A percentile compares a stretch with the other conserved stretches of the same genome.
phyloP scores from a whole-genome alignment of 2,888 invertebrate species.

The Cataglyphis albicans region DNA sequence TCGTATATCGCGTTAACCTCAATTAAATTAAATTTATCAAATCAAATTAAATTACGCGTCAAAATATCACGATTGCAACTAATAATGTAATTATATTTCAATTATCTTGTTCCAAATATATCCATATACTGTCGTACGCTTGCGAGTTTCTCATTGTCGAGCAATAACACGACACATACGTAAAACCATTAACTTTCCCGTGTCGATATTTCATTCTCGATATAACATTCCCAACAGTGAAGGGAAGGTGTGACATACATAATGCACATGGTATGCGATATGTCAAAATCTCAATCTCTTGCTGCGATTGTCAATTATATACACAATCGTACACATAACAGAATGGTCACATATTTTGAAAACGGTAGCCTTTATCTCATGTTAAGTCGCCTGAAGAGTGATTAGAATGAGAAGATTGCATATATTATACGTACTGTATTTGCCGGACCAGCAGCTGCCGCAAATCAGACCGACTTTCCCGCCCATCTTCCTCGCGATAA shows the following conservation, averaged over 20 bases:
- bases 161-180: neutral
- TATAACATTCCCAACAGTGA: constrained; percentile 34
- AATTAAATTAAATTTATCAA: constrained; percentile 10
- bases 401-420: neutral
- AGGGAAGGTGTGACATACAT: constrained; percentile 34
- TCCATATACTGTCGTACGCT: neutral
- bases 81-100: constrained; percentile 42
- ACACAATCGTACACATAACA: neutral
- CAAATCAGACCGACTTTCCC: constrained; percentile 85
- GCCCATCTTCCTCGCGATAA: constrained; percentile 79
- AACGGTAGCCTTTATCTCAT: neutral
- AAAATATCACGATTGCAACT: constrained; percentile 6
- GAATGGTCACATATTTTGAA: neutral
- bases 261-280: constrained; percentile 18
- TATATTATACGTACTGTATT: constrained; percentile 81
- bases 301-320: neutral
- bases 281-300: neutral
- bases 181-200: constrained; percentile 2
- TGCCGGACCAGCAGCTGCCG: constrained; percentile 85
- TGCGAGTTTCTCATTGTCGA: constrained; percentile 17
- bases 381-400: neutral
- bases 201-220: constrained; percentile 27
- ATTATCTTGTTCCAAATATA: constrained; percentile 32
- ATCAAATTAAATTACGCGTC: constrained; percentile 5
- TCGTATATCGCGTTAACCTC: neutral